These are phyloP conservation scores for Microtus oregoni DNA, from an alignment of 2,113 vertebrate species.

Conservation along the genomic window DNA sequence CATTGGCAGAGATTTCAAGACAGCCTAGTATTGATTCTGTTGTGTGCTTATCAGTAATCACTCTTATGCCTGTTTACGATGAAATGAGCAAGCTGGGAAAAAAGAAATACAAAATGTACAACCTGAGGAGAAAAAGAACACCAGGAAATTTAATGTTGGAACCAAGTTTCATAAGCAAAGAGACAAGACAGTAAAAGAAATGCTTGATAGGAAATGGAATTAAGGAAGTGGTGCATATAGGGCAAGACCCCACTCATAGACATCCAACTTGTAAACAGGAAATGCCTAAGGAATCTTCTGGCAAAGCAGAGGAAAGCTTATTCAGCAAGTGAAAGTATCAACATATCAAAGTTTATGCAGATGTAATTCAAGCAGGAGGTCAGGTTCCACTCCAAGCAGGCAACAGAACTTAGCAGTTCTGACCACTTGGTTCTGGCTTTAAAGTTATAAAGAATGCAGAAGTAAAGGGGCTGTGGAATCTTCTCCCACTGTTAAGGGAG, in stretches of 20 bases:
- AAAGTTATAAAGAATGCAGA: background rate
- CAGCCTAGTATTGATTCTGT: background rate
- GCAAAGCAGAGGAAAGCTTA: background rate
- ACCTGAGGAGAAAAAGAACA: background rate
- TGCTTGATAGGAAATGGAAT: background rate
- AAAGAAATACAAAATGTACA: background rate
- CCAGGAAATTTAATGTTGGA: background rate
- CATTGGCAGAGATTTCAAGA: background rate
- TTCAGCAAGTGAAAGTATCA: background rate
- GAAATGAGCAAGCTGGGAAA: background rate
- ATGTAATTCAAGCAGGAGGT: background rate
- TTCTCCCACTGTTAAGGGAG: background rate
- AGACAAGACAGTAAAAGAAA: background rate
- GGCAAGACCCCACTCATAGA: background rate
- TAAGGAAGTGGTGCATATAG: background rate
- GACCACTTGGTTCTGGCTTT: background rate
- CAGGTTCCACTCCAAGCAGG: background rate
- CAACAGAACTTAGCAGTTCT: background rate
- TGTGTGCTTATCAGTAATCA: background rate
- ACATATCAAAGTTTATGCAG: background rate
- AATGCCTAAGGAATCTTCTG: background rate
- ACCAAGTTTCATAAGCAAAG: background rate
- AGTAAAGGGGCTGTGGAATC: background rate
- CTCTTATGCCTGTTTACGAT: background rate
- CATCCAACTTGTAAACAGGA: background rate